phyloP scores from a whole-genome alignment of 1,140 invertebrate species.

The Calephelis nemesis region DNA sequence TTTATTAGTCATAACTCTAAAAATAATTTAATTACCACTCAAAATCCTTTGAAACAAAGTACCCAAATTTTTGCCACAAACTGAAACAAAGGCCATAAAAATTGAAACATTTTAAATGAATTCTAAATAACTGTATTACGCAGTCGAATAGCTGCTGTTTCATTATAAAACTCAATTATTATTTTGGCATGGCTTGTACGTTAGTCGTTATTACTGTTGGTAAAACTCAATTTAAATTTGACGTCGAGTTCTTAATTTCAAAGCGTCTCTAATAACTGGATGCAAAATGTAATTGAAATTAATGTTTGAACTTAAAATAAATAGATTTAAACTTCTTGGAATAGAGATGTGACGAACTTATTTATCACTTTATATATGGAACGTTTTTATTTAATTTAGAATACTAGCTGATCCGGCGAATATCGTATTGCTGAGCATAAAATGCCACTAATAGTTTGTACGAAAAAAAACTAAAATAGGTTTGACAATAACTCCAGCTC shows the following conservation, averaged over 20 bases:
- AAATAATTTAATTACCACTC: too few species aligned
- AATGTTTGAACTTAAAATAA: background rate
- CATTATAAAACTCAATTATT: constrained; percentile 61
- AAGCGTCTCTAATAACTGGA: constrained; percentile 43
- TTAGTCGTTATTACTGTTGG: constrained; percentile 58
- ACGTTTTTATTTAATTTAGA: too few species aligned
- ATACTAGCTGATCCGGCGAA: too few species aligned
- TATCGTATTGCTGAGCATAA: too few species aligned
- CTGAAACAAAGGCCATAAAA: constrained; percentile 1
- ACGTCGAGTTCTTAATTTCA: constrained; percentile 45
- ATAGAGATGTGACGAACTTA: too few species aligned
- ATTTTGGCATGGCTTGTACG: constrained; percentile 57
- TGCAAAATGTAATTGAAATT: constrained; percentile 29
- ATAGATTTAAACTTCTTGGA: too few species aligned
- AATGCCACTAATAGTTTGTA: too few species aligned
- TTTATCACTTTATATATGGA: too few species aligned
- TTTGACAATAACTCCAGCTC: too few species aligned
- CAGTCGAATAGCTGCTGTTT: constrained; percentile 33
- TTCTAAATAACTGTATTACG: constrained; percentile 17
- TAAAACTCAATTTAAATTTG: constrained; percentile 69
- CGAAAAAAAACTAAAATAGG: too few species aligned
- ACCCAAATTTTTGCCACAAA: background rate
- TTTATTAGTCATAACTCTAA: too few species aligned
- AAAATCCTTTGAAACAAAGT: too few species aligned
- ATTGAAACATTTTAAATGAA: constrained; percentile 5